Evolutionary conservation across 2,113 vertebrate genomes (phyloP), one percentile per base, ranked within the genome.

Genomic region (Leptocoma aspasia): DNA sequence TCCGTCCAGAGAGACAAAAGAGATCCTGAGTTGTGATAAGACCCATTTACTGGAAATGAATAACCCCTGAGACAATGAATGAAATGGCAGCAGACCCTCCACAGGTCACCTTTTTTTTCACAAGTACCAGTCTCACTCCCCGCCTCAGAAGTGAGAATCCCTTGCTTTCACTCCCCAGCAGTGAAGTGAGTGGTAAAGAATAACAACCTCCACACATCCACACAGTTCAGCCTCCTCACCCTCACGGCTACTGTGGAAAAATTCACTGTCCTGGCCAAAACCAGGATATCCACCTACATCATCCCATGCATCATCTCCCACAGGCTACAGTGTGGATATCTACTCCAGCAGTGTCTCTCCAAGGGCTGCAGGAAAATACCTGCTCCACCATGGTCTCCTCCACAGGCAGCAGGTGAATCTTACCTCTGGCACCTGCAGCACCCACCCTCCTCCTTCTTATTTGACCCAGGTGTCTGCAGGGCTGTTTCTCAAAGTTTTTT

Each of bases 151-250:
- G 24, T 30, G 53, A n/a, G 30, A 47, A 41, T 35, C 39, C 39
- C 30, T 39, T n/a, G 10, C 23, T 53, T 44, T 23, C 2, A 0
- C 39, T 28, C 19, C 23, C 28, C 0, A 0, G 14, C 14, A 24
- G 33, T 30, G 37, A 35, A 9, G 6, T 12, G 13, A 23, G 10
- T n/a, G 11, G 14, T 22, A 21, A 3, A 35, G 61, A n/a, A 30
- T 31, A 27, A n/a, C 33, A 28, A 52, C 30, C 33, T 47, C 14
- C 20, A 22, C 24, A 31, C 21, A 20, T 8, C 10, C 33, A n/a
- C 28, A 37, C 0, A 1, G 15, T 28, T 35, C 13, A 16, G 19
- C 28, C 28, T 45, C 53, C 1, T 0, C 23, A 4, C 6, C 9
- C 30, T 53, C 53, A 60, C 28, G 24, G 30, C 30, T 53, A 12